Base-by-base conservation (phyloP, 2,113 vertebrate species). In the Trematomus loennbergii region DNA sequence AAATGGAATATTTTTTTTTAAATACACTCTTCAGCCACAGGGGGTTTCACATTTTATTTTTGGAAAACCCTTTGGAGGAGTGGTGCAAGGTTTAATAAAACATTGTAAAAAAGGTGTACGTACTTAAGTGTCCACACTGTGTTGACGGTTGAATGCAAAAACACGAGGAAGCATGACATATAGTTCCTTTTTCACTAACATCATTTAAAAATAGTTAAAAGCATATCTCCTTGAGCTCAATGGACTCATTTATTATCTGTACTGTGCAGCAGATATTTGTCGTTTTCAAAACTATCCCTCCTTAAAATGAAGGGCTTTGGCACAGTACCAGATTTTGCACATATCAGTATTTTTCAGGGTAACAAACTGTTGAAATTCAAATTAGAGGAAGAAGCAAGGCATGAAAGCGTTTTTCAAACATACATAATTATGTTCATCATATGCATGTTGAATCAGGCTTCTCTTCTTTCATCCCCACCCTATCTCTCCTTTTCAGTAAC, bases 361-460 rank as follows among this genome's bases (percentile, higher is more conserved):
- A 40, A 50, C 4, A 9, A 25, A 33, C 13, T 13, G 3, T 74
- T 75, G 3, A 74, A 66, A 83, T 64, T 66, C 0, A 15, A 57
- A 66, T 66, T 36, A 53, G 67, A 60, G 22, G 4, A 60, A 29
- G 20, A 78, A 69, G 58, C 25, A 82, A 62, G 65, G 58, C 58
- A 71, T 61, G 64, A 78, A 83, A 13, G 48, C 5, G 1, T 77
- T 72, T 78, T 69, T 61, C 46, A 36, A 16, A 62, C 15, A 54
- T 45, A 78, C 65, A 81, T 50, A 72, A 83, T 73, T 61, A 88
- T 80, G 62, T 70, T 43, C 12, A 2, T 48, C 74, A 79, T 15
- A 67, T 73, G 81, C 73, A 86, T 81, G 29, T 61, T 71, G 67
- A 89, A 84, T 80, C 0, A 78, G 62, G 60, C 57, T 71, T 12